Base-by-base conservation (phyloP, 2,888 invertebrate species). In the Orgyia antiqua region DNA sequence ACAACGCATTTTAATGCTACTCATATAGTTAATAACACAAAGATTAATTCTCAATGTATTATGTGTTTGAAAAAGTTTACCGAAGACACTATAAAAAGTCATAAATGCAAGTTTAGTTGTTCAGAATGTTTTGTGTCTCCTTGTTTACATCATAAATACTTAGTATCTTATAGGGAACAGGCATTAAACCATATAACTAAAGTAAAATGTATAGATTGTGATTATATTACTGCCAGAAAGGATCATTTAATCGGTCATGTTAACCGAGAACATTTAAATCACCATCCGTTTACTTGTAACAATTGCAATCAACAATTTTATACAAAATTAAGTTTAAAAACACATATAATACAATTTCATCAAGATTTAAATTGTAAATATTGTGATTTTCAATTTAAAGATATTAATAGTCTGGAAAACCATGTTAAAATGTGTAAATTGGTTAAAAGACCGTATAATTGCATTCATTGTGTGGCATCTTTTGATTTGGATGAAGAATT, bases 181-280 rank as follows among this genome's bases (percentile, higher is more conserved):
- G 31, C 67, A 0, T 31, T 63, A 6, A 62, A 49, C 11, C 60
- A 64, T 31, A 42, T 42, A 0, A 45, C 49, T 2, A 58, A 58
- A 29, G 52, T 71, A 2, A 55, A 55, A 35, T 75, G 74, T 29
- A 30, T 60, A 2, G 69, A 71, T 41, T 75, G 74, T 31, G 67
- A 72, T 29, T 74, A 67, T 36, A 52, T 56, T 0, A 70, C 68
- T 9, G 54, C 59, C 6, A 54, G 66, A 10, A 72, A 70, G 23
- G 66, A 68, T 26, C 59, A 66, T 23, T 39, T 75, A 3, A 58
- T 75, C 1, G 52, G 58, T 0, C 75, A 75, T 36, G 64, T 56
- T 0, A 75, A 75, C 24, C 46, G 71, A 10, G 70, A 68, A 31
- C 75, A 75, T 51, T 59, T 75, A 21, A 57, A 71, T 9, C 59